Base-by-base conservation (phyloP, 2,888 invertebrate genomes). In the Patella caerulea region DNA sequence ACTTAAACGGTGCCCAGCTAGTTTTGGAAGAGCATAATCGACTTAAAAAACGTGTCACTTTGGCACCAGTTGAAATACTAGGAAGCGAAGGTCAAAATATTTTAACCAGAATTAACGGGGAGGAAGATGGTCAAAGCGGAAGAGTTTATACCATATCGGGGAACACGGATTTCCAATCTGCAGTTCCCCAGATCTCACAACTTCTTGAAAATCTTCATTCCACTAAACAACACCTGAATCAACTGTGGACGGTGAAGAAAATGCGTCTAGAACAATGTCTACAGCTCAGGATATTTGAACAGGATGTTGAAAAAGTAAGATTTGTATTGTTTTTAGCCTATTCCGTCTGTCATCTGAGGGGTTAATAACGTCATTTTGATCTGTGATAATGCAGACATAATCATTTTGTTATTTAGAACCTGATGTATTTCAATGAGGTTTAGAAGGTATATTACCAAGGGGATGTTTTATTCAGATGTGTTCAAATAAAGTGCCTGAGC, bases 51-150 rank as follows among this genome's bases (percentile, higher is more conserved):
- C 95, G 97, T 90, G 96, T 99, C 78, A 94, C 96, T 88, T 96
- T 97, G 92, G 95, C 97, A 81, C 97, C 98, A 15, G 96, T 99
- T 52, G 98, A 98, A 89, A 97, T 97, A 90, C 94, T 99, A 75
- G 97, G 98, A 91, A 94, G 95, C 80, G 95, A 97, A 92, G 98
- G 98, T 91, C 94, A 95, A 91, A 93, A 93, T 86, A 92, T 94
- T 54, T 78, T 94, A 76, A 93, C 93, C 83, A 93, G 93, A 92
- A 90, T 91, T 56, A 88, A 88, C 15, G 90, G 90, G 19, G 88
- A 88, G 76, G 85, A 85, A 3, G 84, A 82, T 73, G 83, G 82
- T 52, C 81, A 84, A 75, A 74, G 81, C 78, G 83, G 85, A 14
- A 78, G 84, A 56, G 77, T 83, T 65, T 85, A 94, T 93, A 91